Evolutionary conservation across 2,888 invertebrate genomes (phyloP), one percentile per base, ranked within the genome.

Genomic region (Orthosia gothica): DNA sequence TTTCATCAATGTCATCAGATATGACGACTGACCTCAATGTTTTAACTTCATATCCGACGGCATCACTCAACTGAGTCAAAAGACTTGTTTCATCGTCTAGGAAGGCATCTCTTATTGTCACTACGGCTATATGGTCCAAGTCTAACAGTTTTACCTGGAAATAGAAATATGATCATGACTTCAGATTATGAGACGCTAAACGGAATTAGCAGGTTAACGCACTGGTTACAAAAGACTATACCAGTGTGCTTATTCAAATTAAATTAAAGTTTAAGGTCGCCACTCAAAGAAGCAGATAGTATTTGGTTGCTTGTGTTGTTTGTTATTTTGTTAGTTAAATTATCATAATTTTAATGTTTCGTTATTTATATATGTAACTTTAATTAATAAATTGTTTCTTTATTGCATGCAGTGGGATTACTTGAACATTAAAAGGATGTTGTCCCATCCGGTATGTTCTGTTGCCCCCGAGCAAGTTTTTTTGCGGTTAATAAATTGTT

Each of bases 81-180:
- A 96, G 89, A 64, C 76, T 70, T 45, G 78, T 79, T 87, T 96
- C 94, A 73, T 96, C 92, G 81, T 97, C 95, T 77, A 96, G 84
- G 83, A 96, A 94, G 66, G 93, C 92, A 82, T 95, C 88, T 86
- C 88, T 89, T 32, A 97, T 83, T 23, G 94, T 95, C 20, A 97
- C 79, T 11, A 97, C 94, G 3, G 93, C 94, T 76, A 97, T 95
- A 79, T 96, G 92, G 72, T 91, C 89, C 55, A 90, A 83, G 64
- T 94, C 90, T 79, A 97, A 87, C 50, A 96, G 87, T 89, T 94
- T 95, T 47, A 97, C 95, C 97, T 97, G 89, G 72, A 94, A 95
- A 86, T 73, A 86, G 67, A 73, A 77, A 87, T 49, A 72, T 68
- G 62, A 75, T 72, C 55, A 74, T 70, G 64, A 70, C 20, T 76